Evolutionary conservation across 2,113 vertebrate species (phyloP), one percentile per base, ranked within the genome.

Genomic region (Pungitius pungitius): DNA sequence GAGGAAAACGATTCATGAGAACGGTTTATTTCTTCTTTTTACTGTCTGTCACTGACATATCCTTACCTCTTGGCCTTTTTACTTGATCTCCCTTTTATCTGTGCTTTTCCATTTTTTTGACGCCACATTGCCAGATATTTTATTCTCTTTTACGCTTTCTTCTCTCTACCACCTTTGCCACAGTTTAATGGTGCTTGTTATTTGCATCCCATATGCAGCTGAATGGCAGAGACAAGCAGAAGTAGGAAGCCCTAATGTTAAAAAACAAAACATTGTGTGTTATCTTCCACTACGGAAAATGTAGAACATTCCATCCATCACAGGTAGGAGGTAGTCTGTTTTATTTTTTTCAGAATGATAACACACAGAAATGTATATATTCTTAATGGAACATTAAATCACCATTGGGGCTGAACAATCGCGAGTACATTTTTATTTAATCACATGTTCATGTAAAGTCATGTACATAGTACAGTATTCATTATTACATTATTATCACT

Each of bases 181-280:
- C 40, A 54, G 69, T 61, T 80, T 58, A 66, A 7, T 8, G 43
- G 39, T 27, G 30, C 52, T 42, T 30, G 37, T 27, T n/a, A 9
- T 75, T 69, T 58, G 62, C 37, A 37, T 62, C 49, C 58, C 24
- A n/a, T 14, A n/a, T n/a, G 15, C 20, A 43, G 12, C 63, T 73
- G 42, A 10, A 1, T 33, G 20, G 39, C 8, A 18, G 49, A 39
- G 22, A 70, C 39, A 73, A 43, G 45, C 20, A 73, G 43, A 17
- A 4, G 47, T 2, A 54, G 10, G 8, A 67, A 49, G 8, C 27
- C n/a, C 18, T 66, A 66, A 79, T 76, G 49, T 70, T 47, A 75
- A 70, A n/a, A n/a, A n/a, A n/a, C n/a, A n/a, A n/a, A 82, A n/a
- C 51, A 61, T 60, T 67, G 52, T 60, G 66, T n/a, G 72, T 60